phyloP scores from a whole-genome alignment of 2,113 vertebrate species.

The Seriola dumerili region DNA sequence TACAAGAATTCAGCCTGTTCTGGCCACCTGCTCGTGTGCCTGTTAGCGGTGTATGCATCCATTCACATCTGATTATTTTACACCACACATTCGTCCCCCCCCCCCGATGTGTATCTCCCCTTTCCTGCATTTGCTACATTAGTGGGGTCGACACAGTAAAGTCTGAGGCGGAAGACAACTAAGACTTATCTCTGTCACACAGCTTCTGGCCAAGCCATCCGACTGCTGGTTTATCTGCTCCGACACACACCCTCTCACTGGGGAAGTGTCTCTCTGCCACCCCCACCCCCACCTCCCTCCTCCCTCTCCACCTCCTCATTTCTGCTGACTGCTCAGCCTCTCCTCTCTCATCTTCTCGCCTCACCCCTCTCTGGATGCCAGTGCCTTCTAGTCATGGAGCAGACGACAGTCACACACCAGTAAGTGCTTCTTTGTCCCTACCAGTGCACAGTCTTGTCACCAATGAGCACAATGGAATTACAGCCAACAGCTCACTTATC shows the following conservation, averaged over 20 bases:
- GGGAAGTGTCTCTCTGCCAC: conserved; percentile 65
- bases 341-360: conserved; percentile 45
- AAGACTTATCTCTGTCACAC: conserved; percentile 77
- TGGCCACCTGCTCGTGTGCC: background rate
- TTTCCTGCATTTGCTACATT: conserved; percentile 48
- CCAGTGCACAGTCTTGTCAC: conserved; percentile 42
- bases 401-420: conserved; percentile 71
- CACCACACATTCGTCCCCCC: conserved; percentile 5
- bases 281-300: conserved; percentile 34
- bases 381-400: conserved; percentile 70
- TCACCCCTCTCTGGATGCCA: conserved; percentile 59
- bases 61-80: conserved; percentile 40
- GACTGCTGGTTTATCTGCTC: conserved; percentile 75
- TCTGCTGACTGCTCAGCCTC: conserved; percentile 62
- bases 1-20: background rate
- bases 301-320: conserved; percentile 56
- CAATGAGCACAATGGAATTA: conserved; percentile 39
- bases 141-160: conserved; percentile 14
- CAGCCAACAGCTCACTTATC: conserved; percentile 59
- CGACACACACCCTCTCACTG: conserved; percentile 68
- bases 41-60: background rate
- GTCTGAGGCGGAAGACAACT: conserved; percentile 57
- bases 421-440: conserved; percentile 72
- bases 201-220: conserved; percentile 66
- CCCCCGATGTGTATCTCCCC: conserved; percentile 54